A percentile compares a stretch with the other conserved stretches of the same genome.
These are phyloP conservation scores for Pterophyllum scalare DNA, from an alignment of 2,113 vertebrate genomes.

Conservation along the genomic window DNA sequence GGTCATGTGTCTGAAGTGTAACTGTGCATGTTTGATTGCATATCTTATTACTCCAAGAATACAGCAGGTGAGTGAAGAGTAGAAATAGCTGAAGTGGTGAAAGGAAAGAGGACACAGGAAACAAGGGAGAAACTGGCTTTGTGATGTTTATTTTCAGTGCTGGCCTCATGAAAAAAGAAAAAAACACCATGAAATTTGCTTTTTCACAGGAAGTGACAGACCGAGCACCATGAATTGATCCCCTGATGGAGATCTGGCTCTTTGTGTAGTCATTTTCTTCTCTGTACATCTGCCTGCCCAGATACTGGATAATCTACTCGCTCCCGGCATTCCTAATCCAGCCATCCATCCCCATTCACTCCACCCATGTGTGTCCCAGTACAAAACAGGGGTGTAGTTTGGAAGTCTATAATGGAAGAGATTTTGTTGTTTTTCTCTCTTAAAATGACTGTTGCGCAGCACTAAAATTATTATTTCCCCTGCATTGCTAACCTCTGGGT, in stretches of 20 bases:
- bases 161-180: constrained; percentile 62
- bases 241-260: constrained; percentile 81
- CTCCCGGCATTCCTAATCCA: constrained; percentile 79
- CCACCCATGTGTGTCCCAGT: constrained; percentile 69
- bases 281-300: constrained; percentile 79
- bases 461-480: constrained; percentile 68
- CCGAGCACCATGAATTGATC: constrained; percentile 75
- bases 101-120: neutral
- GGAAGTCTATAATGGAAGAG: constrained; percentile 67
- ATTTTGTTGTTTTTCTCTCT: constrained; percentile 74
- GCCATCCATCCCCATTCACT: constrained; percentile 72
- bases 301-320: constrained; percentile 82
- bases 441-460: constrained; percentile 63
- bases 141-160: constrained; percentile 56
- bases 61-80: neutral
- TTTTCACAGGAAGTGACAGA: constrained; percentile 80
- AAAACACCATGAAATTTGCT: constrained; percentile 79
- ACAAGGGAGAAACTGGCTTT: constrained; percentile 33
- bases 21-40: constrained; percentile 36
- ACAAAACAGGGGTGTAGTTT: constrained; percentile 68
- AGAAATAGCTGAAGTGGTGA: constrained; percentile 12
- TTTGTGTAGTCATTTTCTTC: constrained; percentile 75
- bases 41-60: constrained; percentile 32
- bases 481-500: constrained; percentile 68
- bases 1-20: constrained; percentile 46